Evolutionary conservation across 2,797 vertebrate species (phyloP).

Genomic region (Fringilla coelebs): DNA sequence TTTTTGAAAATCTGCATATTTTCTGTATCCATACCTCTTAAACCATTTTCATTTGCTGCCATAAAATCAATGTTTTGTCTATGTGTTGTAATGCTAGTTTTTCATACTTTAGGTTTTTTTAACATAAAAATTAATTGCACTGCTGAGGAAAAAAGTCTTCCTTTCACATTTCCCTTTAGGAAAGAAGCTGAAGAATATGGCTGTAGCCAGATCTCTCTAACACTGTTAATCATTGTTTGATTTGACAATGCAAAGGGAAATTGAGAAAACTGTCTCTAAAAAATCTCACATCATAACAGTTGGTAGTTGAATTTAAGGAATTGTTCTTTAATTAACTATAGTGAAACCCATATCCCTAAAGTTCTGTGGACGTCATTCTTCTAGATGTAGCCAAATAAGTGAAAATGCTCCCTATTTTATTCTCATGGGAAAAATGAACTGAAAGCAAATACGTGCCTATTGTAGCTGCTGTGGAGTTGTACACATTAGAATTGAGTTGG

Average conservation of each 20-base stretch:
- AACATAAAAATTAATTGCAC: background rate
- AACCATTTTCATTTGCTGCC: background rate
- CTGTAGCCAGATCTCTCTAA: background rate
- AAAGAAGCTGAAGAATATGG: background rate
- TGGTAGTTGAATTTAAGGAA: background rate
- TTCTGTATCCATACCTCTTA: background rate
- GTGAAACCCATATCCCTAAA: background rate
- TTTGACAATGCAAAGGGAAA: background rate
- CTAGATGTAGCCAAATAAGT: background rate
- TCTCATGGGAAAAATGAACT: background rate
- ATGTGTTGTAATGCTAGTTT: background rate
- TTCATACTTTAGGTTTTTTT: background rate
- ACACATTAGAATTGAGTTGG: background rate
- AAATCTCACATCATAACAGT: background rate
- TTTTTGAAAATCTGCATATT: background rate
- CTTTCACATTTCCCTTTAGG: background rate
- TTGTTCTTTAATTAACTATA: background rate
- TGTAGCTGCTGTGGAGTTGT: background rate
- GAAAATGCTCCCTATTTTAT: background rate
- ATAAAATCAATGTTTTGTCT: background rate
- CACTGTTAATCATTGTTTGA: background rate
- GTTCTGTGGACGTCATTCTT: background rate
- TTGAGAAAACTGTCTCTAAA: background rate
- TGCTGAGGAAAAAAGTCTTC: background rate
- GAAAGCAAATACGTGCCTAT: background rate